Evolutionary conservation across 2,113 vertebrate species (phyloP), one percentile per base, ranked within the genome.

Genomic region (Platycercus adscitus): DNA sequence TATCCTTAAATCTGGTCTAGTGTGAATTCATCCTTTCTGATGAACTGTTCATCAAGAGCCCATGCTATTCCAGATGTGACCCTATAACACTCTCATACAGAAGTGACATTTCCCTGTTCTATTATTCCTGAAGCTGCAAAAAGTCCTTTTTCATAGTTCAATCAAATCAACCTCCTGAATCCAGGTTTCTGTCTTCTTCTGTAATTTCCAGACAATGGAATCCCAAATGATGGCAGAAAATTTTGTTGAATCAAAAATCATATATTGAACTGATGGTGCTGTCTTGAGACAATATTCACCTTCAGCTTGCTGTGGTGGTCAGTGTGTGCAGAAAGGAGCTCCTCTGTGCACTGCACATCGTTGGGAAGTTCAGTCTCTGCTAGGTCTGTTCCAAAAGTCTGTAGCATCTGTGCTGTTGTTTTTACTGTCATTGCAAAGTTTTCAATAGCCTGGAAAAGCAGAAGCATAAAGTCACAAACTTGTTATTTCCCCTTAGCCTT

Each of bases 341-440:
- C 98, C 97, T 99, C 99, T 52, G 99, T 99, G 96, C 98, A 98
- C 39, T 97, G 98, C 66, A 99, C 97, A 3, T 99, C 98, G 6
- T 99, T 99, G 86, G 99, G 99, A 75, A 99, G 98, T 87, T 99
- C 99, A 2, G 99, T 99, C 92, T 98, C 98, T 19, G 99, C 98
- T 87, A 99, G 97, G 73, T 98, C 98, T 10, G 97, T 98, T 60
- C 99, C 99, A 91, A 99, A 99, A 72, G 86, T 98, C 98, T 99
- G 99, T 28, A 99, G 96, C 98, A 98, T 98, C 98, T 99, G 99
- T 14, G 99, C 99, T 83, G 98, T 99, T 84, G 97, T 98, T 98
- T 99, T 99, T 89, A 99, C 99, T 4, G 99, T 99, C 97, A 99
- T 96, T 39, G 99, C 99, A 97, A 99, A 99, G 94, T 99, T 99